Evolutionary conservation across 2,888 invertebrate genomes (phyloP), one percentile per base, ranked within the genome.

Genomic region (Atrina japonica): DNA sequence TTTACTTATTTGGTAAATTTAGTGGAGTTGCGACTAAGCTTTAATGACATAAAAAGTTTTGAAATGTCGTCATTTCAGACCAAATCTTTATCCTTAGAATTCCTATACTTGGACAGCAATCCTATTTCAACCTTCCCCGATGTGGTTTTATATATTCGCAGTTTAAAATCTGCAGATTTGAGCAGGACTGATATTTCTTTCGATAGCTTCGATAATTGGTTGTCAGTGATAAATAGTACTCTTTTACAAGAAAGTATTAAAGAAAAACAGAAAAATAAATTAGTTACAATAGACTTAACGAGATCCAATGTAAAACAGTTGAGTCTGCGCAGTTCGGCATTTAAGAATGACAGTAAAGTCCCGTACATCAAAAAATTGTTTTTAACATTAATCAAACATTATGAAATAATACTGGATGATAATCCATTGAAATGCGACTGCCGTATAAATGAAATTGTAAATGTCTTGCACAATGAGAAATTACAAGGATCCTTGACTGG

Each of bases 381-480:
- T n/a, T n/a, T n/a, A n/a, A n/a, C n/a, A n/a, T n/a, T n/a, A n/a
- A n/a, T 78, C 0, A 64, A 63, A 23, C 60, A 76, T 70, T 78
- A 73, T 41, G 47, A 73, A 49, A 71, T 78, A 50, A 60, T 73
- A 21, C 30, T 78, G 6, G 45, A 63, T 9, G 56, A 52, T 3
- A 78, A 73, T 49, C 73, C 69, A 14, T 9, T 78, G 30, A 21
- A 29, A 0, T 78, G 78, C 43, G 60, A 73, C 47, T 78, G 78
- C 35, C 61, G 60, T 14, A 75, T 76, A n/a, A 59, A 66, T 9
- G 69, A 64, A n/a, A 40, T 78, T 18, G 56, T 56, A 11, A 60
- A 66, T n/a, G 50, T 70, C 9, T 52, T 76, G 5, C 35, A 52
- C 1, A 43, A 29, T 0, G 23, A 63, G n/a, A 23, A 35, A 18